Conservation (phyloP, 2,888 invertebrate genomes). For the Nemotelus pantherinus region DNA sequence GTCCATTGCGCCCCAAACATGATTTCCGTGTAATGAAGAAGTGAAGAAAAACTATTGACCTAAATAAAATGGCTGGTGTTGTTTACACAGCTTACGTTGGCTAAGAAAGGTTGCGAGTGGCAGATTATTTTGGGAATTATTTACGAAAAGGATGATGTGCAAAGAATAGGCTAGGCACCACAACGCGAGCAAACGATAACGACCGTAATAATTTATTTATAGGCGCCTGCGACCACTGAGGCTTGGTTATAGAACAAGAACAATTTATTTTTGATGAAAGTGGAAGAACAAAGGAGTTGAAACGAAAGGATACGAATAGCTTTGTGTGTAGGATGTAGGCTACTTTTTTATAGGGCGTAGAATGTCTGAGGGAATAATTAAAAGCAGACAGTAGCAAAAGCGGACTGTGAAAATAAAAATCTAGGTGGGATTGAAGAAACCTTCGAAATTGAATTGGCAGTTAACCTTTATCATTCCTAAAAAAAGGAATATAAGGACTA, state of each 20-base stretch:
- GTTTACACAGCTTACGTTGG: not conserved
- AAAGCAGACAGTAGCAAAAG: no score
- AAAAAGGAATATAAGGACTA: no score
- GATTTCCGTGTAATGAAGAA: conserved; percentile 22
- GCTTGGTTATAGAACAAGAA: not conserved
- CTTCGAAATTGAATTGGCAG: no score
- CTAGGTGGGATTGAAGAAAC: no score
- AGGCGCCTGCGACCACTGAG: not conserved
- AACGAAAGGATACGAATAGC: no score
- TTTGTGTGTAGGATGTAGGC: no score
- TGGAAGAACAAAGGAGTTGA: no score
- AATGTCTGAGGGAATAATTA: no score
- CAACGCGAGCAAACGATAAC: not conserved
- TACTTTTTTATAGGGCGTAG: no score
- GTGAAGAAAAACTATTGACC: conserved; percentile 20
- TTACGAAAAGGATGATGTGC: not conserved
- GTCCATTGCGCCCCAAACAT: conserved; percentile 19
- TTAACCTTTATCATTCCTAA: no score
- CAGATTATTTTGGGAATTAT: not conserved
- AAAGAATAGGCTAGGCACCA: not conserved
- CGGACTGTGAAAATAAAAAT: no score
- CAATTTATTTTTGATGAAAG: not conserved
- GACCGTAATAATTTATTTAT: conserved; percentile 13
- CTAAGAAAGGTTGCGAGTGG: not conserved
- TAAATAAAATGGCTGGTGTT: conserved; percentile 9